phyloP scores from a whole-genome alignment of 2,888 invertebrate species.

The Pheosia tremula region DNA sequence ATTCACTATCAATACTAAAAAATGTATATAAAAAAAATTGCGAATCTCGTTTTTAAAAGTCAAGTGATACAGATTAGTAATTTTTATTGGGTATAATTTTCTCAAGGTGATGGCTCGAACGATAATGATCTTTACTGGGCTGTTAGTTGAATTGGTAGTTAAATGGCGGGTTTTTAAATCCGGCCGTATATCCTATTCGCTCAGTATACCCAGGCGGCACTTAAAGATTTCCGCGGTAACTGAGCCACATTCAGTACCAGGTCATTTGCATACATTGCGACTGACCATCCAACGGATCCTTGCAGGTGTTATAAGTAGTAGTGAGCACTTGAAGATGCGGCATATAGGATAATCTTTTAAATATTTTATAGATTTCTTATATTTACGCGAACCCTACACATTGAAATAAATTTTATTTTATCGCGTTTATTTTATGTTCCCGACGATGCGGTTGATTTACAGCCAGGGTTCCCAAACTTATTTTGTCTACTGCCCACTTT shows the following conservation, averaged over 20 bases:
- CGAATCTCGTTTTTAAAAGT: constrained; percentile 10
- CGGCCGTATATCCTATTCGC: constrained; percentile 37
- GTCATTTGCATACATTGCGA: constrained; percentile 61
- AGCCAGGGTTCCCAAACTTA: too few relatives aligned
- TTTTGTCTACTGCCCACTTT: too few relatives aligned
- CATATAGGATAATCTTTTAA: constrained; percentile 28
- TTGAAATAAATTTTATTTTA: too few relatives aligned
- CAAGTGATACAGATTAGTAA: constrained; percentile 7
- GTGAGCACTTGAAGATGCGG: constrained; percentile 44
- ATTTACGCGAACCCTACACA: too few relatives aligned
- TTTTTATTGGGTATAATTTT: constrained; percentile 13
- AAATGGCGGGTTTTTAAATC: constrained; percentile 27
- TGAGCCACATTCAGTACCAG: constrained; percentile 23
- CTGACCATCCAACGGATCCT: constrained; percentile 27
- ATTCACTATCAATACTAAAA: background rate
- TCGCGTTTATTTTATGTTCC: too few relatives aligned
- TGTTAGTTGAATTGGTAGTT: constrained; percentile 16
- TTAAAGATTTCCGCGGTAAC: constrained; percentile 51
- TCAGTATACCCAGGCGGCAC: constrained; percentile 34
- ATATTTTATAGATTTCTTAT: constrained; percentile 15
- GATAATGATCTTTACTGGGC: constrained; percentile 26
- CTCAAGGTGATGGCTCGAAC: constrained; percentile 14
- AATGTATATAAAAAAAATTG: background rate
- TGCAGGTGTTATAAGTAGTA: constrained; percentile 40
- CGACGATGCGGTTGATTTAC: too few relatives aligned